Percentiles rank a stretch among this genome's conserved stretches.
These are phyloP conservation scores for Phlogophora meticulosa DNA, from an alignment of 2,888 invertebrate genomes.

Conservation along the genomic window DNA sequence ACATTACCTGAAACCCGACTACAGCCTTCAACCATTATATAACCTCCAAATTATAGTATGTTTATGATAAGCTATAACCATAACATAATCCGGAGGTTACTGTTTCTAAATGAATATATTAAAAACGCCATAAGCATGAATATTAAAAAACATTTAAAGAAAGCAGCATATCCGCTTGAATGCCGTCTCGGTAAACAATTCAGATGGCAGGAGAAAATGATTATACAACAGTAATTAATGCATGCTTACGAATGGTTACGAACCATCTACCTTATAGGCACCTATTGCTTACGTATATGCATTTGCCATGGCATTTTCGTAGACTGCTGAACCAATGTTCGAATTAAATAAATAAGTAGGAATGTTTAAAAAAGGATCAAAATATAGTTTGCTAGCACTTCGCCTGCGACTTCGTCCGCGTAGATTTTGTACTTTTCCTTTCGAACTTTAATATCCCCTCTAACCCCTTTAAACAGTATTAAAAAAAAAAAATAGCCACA, in stretches of 20 bases:
- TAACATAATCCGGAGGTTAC: constrained; percentile 33
- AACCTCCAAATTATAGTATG: constrained; percentile 10
- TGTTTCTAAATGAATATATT: constrained; percentile 21
- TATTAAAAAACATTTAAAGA: constrained; percentile 62
- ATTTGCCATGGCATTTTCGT: constrained; percentile 2
- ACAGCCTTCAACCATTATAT: constrained; percentile 16
- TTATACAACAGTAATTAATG: constrained; percentile 63
- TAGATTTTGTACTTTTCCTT: no score
- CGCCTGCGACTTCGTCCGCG: no score
- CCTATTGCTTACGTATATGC: constrained; percentile 25
- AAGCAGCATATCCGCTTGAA: constrained; percentile 53
- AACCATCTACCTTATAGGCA: constrained; percentile 11
- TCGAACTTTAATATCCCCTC: no score
- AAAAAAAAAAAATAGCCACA: no score
- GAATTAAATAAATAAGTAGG: no score
- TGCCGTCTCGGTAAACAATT: constrained; percentile 40
- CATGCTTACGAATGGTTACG: constrained; percentile 39
- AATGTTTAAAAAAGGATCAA: no score
- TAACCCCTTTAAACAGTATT: no score
- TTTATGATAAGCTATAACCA: constrained; percentile 18
- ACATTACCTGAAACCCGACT: not conserved
- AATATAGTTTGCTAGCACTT: no score
- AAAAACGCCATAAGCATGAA: constrained; percentile 39
- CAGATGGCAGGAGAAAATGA: constrained; percentile 62
- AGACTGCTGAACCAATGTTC: no score